Conservation (phyloP, 2,797 vertebrate species). For the Muscicapa comitata region DNA sequence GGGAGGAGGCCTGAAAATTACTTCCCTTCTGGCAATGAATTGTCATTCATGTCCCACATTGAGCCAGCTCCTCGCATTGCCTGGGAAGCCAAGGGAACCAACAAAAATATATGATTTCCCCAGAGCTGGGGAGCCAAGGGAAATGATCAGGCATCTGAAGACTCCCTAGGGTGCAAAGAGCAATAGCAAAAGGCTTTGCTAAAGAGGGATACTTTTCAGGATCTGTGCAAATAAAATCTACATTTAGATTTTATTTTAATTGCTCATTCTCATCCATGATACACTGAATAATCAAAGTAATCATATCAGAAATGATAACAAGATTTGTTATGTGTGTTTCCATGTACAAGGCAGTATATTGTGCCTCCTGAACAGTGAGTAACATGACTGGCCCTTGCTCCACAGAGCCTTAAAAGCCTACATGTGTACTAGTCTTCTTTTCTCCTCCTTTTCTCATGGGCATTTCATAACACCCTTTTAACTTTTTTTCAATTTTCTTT, state of each 20-base stretch:
- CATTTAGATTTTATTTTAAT: conserved; percentile 40
- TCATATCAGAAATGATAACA: not conserved
- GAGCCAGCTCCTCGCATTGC: conserved; percentile 23
- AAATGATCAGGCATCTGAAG: conserved; percentile 38
- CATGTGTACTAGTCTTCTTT: not conserved
- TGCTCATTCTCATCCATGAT: not conserved
- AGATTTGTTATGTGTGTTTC: not conserved
- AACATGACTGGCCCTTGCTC: not conserved
- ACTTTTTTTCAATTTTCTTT: not conserved
- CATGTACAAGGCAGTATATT: not conserved
- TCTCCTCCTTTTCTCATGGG: not conserved
- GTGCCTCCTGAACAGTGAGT: not conserved
- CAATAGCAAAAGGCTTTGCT: conserved; percentile 44
- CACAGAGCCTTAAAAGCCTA: not conserved
- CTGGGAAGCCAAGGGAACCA: conserved; percentile 45
- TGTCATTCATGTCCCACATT: conserved; percentile 40
- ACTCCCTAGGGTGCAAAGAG: conserved; percentile 28
- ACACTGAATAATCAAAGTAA: not conserved
- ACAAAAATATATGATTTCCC: conserved; percentile 46
- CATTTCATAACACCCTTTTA: not conserved
- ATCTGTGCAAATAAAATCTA: conserved; percentile 39
- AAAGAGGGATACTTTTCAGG: not conserved
- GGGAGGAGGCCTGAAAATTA: conserved; percentile 43
- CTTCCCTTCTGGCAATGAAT: conserved; percentile 38
- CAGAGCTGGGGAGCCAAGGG: conserved; percentile 7